Evolutionary conservation across 1,140 invertebrate species (phyloP).

Genomic region (Polypedilum pembai): DNA sequence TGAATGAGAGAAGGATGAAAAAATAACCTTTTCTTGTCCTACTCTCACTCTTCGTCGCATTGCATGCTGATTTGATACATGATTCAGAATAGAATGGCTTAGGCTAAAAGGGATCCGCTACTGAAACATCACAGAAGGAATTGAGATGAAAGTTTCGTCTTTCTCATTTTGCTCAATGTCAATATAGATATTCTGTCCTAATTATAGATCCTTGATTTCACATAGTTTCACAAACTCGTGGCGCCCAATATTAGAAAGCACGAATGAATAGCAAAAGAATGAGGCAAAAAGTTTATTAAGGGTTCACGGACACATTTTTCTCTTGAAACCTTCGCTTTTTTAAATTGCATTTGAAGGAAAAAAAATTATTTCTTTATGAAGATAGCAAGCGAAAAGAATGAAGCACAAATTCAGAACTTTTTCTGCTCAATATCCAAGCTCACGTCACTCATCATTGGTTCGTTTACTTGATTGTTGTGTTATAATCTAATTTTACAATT

Average conservation of each 20-base stretch:
- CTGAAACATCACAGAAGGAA: neutral
- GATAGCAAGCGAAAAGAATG: neutral
- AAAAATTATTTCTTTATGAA: no score
- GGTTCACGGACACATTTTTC: no score
- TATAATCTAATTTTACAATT: neutral
- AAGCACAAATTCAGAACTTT: neutral
- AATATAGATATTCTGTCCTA: no score
- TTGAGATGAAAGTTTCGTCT: neutral
- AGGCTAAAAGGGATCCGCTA: neutral
- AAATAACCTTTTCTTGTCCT: conserved; percentile 15
- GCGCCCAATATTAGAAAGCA: no score
- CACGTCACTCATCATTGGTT: conserved; percentile 16
- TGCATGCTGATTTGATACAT: conserved; percentile 11
- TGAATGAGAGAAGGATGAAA: neutral
- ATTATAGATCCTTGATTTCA: no score
- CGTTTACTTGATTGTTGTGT: conserved; percentile 10
- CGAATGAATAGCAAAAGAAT: no score
- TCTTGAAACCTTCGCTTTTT: no score
- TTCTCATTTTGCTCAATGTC: no score
- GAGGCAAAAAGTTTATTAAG: no score
- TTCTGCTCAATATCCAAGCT: neutral
- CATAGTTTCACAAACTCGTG: no score
- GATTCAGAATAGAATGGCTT: neutral
- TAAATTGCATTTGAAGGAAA: no score
- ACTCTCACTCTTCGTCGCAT: neutral